These are phyloP conservation scores for Lutraria lutraria DNA, from an alignment of 2,888 invertebrate genomes.

Conservation along the genomic window DNA sequence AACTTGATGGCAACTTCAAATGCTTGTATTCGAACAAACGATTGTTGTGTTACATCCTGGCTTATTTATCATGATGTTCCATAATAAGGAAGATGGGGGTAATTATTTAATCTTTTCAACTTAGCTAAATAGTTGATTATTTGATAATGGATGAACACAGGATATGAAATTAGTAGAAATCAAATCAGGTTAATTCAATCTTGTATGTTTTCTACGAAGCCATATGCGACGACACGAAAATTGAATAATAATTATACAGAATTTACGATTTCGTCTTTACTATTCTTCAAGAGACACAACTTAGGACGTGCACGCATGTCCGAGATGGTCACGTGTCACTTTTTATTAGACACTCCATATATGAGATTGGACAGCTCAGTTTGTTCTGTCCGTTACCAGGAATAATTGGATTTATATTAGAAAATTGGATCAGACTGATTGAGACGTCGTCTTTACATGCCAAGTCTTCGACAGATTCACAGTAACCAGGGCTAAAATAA, in stretches of 20 bases:
- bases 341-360: neutral
- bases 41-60: neutral
- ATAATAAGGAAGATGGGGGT: neutral
- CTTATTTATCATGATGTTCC: neutral
- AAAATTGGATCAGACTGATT: slow-evolving; percentile 21
- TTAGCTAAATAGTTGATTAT: neutral
- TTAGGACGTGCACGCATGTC: slow-evolving; percentile 14
- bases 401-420: slow-evolving; percentile 28
- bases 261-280: neutral
- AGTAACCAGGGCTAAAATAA: neutral
- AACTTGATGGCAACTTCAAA: too few relatives aligned
- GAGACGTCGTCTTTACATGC: slow-evolving; percentile 21
- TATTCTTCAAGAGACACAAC: neutral
- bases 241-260: slow-evolving; percentile 1
- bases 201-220: neutral
- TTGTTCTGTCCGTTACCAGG: slow-evolving; percentile 1
- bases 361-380: slow-evolving; percentile 1
- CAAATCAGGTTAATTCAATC: slow-evolving; percentile 16
- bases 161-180: neutral
- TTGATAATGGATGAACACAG: slow-evolving; percentile 1
- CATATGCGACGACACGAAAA: neutral
- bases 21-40: too few relatives aligned
- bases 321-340: neutral
- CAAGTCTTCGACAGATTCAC: neutral
- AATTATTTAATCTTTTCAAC: slow-evolving; percentile 19